Conservation (phyloP, 1,140 invertebrate genomes). For the Zaprionus camerounensis region DNA sequence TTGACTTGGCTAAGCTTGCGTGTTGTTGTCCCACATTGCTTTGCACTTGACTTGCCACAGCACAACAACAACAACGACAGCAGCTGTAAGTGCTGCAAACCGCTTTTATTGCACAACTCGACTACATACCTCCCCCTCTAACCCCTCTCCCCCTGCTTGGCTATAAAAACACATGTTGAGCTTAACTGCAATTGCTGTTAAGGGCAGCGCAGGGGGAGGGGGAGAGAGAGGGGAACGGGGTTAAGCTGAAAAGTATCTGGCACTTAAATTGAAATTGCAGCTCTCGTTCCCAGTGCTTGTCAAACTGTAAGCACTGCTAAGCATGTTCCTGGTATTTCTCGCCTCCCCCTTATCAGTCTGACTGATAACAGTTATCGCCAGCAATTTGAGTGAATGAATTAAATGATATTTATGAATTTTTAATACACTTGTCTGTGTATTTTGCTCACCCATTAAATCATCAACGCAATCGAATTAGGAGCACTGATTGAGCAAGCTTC, state of each 20-base stretch:
- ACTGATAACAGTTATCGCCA: constrained; percentile 45
- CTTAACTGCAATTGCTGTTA: constrained; percentile 12
- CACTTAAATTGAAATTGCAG: constrained; percentile 4
- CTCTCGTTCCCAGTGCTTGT: neutral
- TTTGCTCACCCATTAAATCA: constrained; percentile 36
- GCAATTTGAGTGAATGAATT: constrained; percentile 6
- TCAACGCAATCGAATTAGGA: constrained; percentile 55
- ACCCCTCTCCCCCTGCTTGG: neutral
- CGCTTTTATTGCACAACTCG: constrained; percentile 10
- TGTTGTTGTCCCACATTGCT: constrained; percentile 44
- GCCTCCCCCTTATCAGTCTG: constrained; percentile 37
- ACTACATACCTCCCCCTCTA: neutral
- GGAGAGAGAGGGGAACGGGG: neutral
- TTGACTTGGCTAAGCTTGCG: constrained; percentile 53
- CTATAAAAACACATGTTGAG: constrained; percentile 47
- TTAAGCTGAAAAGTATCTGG: constrained; percentile 9
- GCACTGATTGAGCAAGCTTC: constrained; percentile 28
- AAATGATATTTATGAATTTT: constrained; percentile 25
- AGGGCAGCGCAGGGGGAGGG: neutral
- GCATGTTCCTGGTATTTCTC: neutral
- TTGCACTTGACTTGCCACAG: constrained; percentile 57
- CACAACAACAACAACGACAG: constrained; percentile 1
- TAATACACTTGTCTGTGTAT: constrained; percentile 22
- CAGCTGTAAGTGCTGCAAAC: constrained; percentile 19
- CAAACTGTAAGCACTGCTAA: constrained; percentile 1